Percentiles rank a stretch among this genome's conserved stretches.
These are phyloP conservation scores for Caenorhabditis sp. DNA, from an alignment of 2,888 invertebrate genomes.

Conservation along the genomic window DNA sequence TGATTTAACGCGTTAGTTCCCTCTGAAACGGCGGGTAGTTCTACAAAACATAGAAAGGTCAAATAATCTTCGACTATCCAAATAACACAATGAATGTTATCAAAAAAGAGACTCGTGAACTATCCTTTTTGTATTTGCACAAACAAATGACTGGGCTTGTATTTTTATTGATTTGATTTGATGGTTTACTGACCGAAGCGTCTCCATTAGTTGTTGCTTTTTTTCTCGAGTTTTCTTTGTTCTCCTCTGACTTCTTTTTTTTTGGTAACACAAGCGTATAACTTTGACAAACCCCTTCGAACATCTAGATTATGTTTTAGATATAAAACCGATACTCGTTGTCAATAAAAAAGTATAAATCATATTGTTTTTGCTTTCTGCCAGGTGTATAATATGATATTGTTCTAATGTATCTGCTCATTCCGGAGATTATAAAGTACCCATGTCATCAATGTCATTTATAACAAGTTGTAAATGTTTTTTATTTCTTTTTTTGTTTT, in stretches of 20 bases:
- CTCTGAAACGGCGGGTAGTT: background rate
- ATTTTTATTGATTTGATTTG: background rate
- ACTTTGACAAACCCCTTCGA: too few relatives aligned
- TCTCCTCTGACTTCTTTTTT: background rate
- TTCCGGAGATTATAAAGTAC: background rate
- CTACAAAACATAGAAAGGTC: background rate
- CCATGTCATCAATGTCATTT: background rate
- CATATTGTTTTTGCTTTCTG: background rate
- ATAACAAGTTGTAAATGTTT: background rate
- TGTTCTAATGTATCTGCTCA: background rate
- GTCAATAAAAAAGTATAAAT: background rate
- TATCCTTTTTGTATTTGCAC: constrained; percentile 20
- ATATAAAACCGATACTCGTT: background rate
- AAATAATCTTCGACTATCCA: background rate
- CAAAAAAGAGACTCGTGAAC: constrained; percentile 33
- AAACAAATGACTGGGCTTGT: constrained; percentile 6
- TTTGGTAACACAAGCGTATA: too few relatives aligned
- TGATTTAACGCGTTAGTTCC: background rate
- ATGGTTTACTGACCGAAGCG: background rate
- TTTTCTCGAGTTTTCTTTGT: background rate
- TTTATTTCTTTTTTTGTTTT: background rate
- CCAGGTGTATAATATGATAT: background rate
- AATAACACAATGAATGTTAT: constrained; percentile 19
- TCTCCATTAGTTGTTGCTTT: background rate
- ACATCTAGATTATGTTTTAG: too few relatives aligned